These are phyloP conservation scores for Archilochus colubris DNA, from an alignment of 2,113 vertebrate species.

Conservation along the genomic window DNA sequence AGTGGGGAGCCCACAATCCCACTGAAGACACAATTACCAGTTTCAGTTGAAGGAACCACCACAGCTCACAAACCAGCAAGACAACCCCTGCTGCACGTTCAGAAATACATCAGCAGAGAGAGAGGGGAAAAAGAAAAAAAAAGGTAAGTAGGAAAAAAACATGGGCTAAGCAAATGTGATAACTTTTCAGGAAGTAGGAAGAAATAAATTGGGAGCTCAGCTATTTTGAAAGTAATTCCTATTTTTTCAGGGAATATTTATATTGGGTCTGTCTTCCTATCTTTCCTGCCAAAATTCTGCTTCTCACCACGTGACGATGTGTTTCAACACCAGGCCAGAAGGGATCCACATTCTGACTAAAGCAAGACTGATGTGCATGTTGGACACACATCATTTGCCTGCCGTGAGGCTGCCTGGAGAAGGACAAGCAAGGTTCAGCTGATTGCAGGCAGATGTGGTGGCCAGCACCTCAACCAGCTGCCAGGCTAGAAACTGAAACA, in stretches of 20 bases:
- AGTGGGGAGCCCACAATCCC: constrained; percentile 8
- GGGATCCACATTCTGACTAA: not conserved
- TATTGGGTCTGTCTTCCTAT: not conserved
- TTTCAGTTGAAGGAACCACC: not conserved
- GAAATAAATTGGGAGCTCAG: constrained; percentile 33
- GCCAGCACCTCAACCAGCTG: not conserved
- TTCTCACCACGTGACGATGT: not conserved
- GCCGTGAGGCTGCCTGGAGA: not conserved
- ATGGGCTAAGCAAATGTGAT: not conserved
- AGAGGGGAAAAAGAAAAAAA: not conserved
- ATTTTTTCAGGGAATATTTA: constrained; percentile 51
- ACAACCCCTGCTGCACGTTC: not conserved
- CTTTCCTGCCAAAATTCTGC: constrained; percentile 38
- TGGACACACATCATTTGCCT: not conserved
- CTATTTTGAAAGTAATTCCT: constrained; percentile 46
- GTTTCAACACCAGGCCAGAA: constrained; percentile 17
- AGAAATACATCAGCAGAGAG: not conserved
- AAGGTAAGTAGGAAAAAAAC: constrained; percentile 11
- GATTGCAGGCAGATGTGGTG: not conserved
- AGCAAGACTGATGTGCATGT: not conserved
- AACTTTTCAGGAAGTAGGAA: constrained; percentile 52
- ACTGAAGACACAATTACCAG: not conserved
- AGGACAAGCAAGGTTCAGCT: not conserved
- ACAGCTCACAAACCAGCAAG: not conserved
- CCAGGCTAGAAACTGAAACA: not conserved